These are phyloP conservation scores for Charanyca ferruginea DNA, from an alignment of 2,888 invertebrate genomes.

Conservation along the genomic window DNA sequence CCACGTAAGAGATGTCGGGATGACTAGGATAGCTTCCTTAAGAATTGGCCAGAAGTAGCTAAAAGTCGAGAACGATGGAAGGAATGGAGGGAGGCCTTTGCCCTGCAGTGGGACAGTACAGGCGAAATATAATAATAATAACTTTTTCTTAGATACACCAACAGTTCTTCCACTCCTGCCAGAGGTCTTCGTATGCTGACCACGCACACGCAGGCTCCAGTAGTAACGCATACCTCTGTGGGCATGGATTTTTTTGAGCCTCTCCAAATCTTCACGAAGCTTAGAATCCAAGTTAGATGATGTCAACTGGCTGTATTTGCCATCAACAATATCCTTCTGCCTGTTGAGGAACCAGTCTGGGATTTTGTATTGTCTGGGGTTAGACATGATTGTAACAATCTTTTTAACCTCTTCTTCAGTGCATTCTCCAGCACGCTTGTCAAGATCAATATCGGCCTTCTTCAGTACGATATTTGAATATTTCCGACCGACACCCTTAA, in stretches of 20 bases:
- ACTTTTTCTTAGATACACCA: constrained; percentile 99
- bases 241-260: constrained; percentile 99
- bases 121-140: no score
- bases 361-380: constrained; percentile 99
- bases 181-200: constrained; percentile 99
- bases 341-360: constrained; percentile 99
- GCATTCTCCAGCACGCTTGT: constrained; percentile 99
- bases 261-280: constrained; percentile 99
- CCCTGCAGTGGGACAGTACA: no score
- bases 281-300: constrained; percentile 99
- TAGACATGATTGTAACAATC: constrained; percentile 99
- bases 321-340: constrained; percentile 99
- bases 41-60: no score
- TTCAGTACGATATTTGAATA: constrained; percentile 99
- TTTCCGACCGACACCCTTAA: constrained; percentile 99
- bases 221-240: constrained; percentile 99
- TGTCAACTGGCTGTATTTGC: constrained; percentile 98
- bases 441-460: constrained; percentile 99
- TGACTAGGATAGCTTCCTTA: no score
- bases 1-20: no score
- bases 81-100: no score
- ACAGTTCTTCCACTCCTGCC: constrained; percentile 99
- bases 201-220: constrained; percentile 99
- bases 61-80: no score
- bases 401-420: constrained; percentile 99